Conservation (phyloP, 2,113 vertebrate species). For the Bujurquina vittata region DNA sequence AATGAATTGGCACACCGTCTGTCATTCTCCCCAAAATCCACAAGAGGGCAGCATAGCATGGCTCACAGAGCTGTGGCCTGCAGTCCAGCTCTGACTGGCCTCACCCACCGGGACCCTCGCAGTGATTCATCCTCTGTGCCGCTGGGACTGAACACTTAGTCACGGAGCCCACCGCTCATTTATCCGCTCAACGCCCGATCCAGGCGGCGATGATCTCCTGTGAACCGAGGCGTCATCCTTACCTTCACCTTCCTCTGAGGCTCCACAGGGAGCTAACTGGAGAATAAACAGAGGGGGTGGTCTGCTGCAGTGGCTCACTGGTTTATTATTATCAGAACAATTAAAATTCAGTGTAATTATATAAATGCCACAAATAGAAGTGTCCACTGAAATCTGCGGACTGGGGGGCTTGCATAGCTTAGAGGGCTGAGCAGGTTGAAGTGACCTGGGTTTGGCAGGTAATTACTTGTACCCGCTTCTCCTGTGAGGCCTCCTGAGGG, state of each 20-base stretch:
- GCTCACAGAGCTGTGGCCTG: neutral
- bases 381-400: neutral
- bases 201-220: conserved; percentile 15
- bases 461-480: neutral
- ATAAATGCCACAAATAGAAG: neutral
- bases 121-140: conserved; percentile 31
- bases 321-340: neutral
- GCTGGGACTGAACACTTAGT: conserved; percentile 24
- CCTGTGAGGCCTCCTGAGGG: neutral
- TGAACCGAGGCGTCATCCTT: conserved; percentile 36
- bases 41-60: conserved; percentile 46
- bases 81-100: neutral
- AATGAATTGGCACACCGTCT: neutral
- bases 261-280: neutral
- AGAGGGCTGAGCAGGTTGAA: too few species aligned
- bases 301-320: neutral
- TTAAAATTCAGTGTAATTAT: too few species aligned
- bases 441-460: neutral
- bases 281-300: neutral
- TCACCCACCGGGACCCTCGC: conserved; percentile 4
- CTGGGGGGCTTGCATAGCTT: rapidly evolving
- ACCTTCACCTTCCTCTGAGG: conserved; percentile 20
- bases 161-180: conserved; percentile 46
- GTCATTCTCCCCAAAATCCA: conserved; percentile 23
- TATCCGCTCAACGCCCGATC: conserved; percentile 19